A percentile compares a stretch with the other conserved stretches of the same genome.
Evolutionary conservation across 2,797 vertebrate species (phyloP).

Genomic region (Manis pentadactyla): DNA sequence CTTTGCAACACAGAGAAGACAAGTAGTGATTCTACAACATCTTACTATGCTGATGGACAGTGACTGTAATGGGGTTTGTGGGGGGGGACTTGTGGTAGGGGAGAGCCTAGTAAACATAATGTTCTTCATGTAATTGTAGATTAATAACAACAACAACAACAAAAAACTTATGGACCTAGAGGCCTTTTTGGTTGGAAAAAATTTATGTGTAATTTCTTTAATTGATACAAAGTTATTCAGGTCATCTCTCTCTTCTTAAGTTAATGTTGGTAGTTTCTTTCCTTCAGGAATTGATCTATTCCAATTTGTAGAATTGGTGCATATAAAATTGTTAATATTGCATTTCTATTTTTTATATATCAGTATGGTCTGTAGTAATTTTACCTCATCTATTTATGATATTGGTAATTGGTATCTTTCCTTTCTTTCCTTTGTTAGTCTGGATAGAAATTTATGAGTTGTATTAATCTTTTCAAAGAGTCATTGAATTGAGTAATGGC

Average conservation of each 20-base stretch:
- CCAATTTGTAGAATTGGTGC: neutral
- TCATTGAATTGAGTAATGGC: neutral
- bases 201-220: neutral
- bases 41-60: no score
- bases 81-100: no score
- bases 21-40: no score
- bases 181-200: neutral
- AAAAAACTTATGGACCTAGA: neutral
- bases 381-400: neutral
- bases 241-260: neutral
- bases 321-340: neutral
- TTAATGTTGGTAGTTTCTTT: neutral
- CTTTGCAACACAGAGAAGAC: no score
- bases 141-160: no score
- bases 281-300: neutral
- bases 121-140: no score
- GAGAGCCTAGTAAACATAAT: no score
- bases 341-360: neutral
- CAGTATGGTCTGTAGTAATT: neutral
- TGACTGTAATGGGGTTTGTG: no score
- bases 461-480: neutral
- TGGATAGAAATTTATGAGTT: neutral
- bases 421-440: neutral
- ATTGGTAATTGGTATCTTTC: neutral
- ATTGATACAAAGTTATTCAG: neutral